phyloP scores from a whole-genome alignment of 1,140 invertebrate species.

The Diorhabda carinulata region DNA sequence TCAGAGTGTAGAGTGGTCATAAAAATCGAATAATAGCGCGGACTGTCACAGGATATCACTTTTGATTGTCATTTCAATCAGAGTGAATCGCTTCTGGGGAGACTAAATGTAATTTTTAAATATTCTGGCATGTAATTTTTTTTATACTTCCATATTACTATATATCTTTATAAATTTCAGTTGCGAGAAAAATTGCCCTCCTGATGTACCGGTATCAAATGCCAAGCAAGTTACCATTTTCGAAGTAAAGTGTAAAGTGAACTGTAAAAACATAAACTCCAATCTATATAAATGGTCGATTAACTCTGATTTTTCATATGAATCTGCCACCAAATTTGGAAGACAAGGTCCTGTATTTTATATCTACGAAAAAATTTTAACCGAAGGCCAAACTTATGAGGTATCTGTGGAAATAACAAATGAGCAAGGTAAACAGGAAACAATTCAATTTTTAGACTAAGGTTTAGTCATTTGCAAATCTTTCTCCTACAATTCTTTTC shows the following conservation, averaged over 20 bases:
- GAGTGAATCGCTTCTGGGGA: no score
- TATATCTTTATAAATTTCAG: background rate
- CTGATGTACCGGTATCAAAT: background rate
- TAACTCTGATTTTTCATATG: background rate
- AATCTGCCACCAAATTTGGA: background rate
- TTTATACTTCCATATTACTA: background rate
- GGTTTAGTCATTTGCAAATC: no score
- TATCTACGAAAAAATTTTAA: background rate
- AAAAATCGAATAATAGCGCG: no score
- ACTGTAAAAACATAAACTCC: background rate
- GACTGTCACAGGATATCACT: no score
- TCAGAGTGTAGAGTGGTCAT: no score
- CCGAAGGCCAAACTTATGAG: background rate
- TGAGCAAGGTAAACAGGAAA: background rate
- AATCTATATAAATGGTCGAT: background rate
- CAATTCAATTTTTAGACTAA: no score
- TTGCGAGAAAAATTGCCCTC: background rate
- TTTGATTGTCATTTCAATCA: no score
- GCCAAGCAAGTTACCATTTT: background rate
- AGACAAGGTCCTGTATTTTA: conserved; percentile 1
- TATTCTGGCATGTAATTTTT: background rate
- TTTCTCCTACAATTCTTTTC: no score
- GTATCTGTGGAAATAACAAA: background rate
- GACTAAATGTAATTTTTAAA: no score
- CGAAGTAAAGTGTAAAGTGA: background rate